A percentile compares a stretch with the other conserved stretches of the same genome.
These are phyloP conservation scores for Poeciliopsis turrubarensis DNA, from an alignment of 2,113 vertebrate genomes.

Conservation along the genomic window DNA sequence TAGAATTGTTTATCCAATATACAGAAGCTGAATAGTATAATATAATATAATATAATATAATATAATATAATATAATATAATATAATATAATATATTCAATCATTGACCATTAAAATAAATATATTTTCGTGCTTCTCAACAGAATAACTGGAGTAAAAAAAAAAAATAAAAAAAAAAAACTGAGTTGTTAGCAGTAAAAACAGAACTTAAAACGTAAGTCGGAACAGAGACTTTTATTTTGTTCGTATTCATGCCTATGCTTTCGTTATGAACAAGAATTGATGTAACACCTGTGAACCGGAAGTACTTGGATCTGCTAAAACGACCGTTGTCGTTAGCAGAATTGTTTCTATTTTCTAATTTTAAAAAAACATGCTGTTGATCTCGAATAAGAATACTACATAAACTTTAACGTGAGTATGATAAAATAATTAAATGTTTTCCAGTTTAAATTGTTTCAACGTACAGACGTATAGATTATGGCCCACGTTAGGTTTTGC, in stretches of 20 bases:
- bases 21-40: no score
- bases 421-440: fast-evolving
- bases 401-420: slow-evolving; percentile 27
- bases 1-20: no score
- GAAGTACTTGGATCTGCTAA: slow-evolving; percentile 24
- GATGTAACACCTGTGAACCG: slow-evolving; percentile 15
- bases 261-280: neutral
- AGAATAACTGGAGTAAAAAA: no score
- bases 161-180: no score
- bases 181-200: no score
- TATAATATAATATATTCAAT: no score
- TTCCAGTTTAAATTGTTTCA: neutral
- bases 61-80: no score
- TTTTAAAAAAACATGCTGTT: neutral
- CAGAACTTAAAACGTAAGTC: no score
- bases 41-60: no score
- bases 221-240: neutral
- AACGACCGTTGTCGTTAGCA: neutral
- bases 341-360: neutral
- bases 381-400: neutral
- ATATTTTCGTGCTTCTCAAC: no score
- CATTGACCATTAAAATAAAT: no score
- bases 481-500: slow-evolving; percentile 3
- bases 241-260: no score
- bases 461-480: neutral